Base-by-base conservation (phyloP, 30 jellyfish, hydroid and myxozoan genomes). In the Hydractinia symbiolongicarpus region DNA sequence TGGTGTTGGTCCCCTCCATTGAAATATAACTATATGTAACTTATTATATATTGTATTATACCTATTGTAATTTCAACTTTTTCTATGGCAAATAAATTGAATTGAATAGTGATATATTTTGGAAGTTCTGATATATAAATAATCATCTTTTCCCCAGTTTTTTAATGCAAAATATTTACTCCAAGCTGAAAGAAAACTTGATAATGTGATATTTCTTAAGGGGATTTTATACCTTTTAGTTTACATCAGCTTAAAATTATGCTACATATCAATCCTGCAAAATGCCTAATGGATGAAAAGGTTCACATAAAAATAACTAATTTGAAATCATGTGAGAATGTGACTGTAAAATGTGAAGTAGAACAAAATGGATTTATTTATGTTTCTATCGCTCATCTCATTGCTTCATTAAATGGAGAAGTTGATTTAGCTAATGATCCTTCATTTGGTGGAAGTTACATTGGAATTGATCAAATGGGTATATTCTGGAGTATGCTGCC, bases 401-500 rank as follows among this genome's bases (percentile, higher is more conserved):
- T 86, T n/a, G 88, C 95, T 8, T 83, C 79, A 83, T 66, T 64
- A 30, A 52, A 66, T 50, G 95, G 95, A 49, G 50, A 7, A 66
- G 83, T 81, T 13, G 68, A 81, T 62, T 53, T 86, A 62, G 30
- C 74, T 17, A 44, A 55, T 5, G 90, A 86, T 76, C 77, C 89
- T 40, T 86, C 95, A 10, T 81, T 80, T 66, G 95, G 95, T 11
- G 95, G 95, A 15, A 72, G 90, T 9, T 86, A 80, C 74, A 67
- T 60, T 40, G 95, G 95, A n/a, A 51, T 73, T 58, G 89, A 80
- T 66, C 76, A 67, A 14, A 86, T 86, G 95, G 95, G 90, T 10
- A 62, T 86, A 62, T 86, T 86, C 54, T 86, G 95, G 95, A 86
- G 95, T 77, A 72, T 86, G 87, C 6, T 72, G 20, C 90, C 87